Conservation (phyloP, 2,113 vertebrate species). For the Coturnix japonica region DNA sequence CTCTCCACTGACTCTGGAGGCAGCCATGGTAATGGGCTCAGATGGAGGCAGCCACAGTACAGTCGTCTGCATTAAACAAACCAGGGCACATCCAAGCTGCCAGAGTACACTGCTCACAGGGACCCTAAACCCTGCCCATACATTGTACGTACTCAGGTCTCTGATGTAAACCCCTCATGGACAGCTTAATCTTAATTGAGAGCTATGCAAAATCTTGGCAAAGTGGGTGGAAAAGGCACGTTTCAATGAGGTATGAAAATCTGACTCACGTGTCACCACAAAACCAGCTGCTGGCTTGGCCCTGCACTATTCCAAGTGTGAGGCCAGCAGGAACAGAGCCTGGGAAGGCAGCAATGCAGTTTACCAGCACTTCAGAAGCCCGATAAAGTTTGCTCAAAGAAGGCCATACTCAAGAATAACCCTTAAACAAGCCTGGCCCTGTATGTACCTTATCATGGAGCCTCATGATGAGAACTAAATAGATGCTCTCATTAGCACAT, state of each 20-base stretch:
- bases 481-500: fast-evolving
- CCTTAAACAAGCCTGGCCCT: neutral
- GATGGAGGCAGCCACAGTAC: neutral
- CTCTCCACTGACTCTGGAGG: neutral
- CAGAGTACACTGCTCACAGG: neutral
- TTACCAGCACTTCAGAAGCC: neutral
- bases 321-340: fast-evolving
- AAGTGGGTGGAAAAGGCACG: neutral
- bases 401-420: fast-evolving
- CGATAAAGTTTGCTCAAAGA: too few relatives aligned
- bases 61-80: neutral
- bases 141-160: fast-evolving
- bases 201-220: neutral
- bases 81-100: neutral
- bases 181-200: neutral
- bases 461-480: neutral
- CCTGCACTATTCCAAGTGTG: neutral
- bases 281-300: fast-evolving
- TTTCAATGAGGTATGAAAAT: neutral
- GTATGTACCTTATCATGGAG: neutral
- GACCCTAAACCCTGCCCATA: neutral
- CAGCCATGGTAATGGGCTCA: neutral
- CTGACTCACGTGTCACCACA: fast-evolving
- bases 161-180: fast-evolving
- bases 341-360: neutral